Base-by-base conservation (phyloP, 2,113 vertebrate species). In the Choloepus hoffmanni region DNA sequence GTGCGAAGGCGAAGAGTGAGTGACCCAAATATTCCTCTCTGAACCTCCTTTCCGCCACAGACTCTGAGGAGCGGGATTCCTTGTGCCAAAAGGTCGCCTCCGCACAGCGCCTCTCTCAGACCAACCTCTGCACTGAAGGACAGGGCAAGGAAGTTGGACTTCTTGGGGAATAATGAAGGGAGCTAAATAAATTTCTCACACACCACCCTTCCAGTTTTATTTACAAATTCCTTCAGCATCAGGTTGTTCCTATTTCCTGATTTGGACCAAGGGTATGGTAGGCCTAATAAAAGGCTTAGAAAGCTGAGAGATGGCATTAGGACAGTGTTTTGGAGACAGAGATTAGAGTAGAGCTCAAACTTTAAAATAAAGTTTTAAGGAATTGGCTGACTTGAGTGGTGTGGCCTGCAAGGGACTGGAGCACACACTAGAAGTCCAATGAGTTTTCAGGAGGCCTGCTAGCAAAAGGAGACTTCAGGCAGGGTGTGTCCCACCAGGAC, bases 141-240 rank as follows among this genome's bases (percentile, higher is more conserved):
- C 85, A 1, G 4, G 5, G n/a, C 43, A 70, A 78, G 36, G 26
- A 73, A 62, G 24, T 16, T 58, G 55, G 58, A 67, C 48, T 73
- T 79, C 48, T n/a, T 40, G 19, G 30, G 50, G 33, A 79, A 68
- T 86, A 68, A 68, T 40, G 15, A 67, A 76, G 50, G 89, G 67
- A 73, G 21, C 48, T 62, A 77, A 73, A 94, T 48, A 83, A 90
- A 90, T 79, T 65, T 74, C 21, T 86, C 70, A 86, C 45, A 19
- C 63, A 68, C 16, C 28, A 12, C 82, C 50, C 58, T 92, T 86
- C 79, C 68, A 90, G 63, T 79, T 83, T 72, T 43, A 43, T 48
- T 92, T 84, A 65, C 70, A 92, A 92, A 83, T 87, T 73, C 62
- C 70, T 73, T 83, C 76, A 67, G 10, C 78, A 58, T 88, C 83